Percentiles rank a stretch among this genome's conserved stretches.
These are phyloP conservation scores for Troilus luridus DNA, from an alignment of 2,888 invertebrate species.

Conservation along the genomic window DNA sequence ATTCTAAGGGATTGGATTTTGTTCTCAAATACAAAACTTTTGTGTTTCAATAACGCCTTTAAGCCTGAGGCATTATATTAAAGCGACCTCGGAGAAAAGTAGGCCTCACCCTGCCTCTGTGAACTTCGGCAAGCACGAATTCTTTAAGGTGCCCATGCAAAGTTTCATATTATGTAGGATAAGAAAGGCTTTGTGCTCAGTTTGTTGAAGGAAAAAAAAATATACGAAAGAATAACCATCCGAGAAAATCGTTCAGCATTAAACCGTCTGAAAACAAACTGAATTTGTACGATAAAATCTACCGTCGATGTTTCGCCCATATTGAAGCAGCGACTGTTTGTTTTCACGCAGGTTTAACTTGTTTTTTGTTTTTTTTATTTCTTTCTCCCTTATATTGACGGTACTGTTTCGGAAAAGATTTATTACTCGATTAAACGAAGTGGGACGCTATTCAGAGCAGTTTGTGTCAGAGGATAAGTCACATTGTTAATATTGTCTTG, in stretches of 20 bases:
- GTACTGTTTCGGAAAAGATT: not conserved
- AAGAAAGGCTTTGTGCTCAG: not conserved
- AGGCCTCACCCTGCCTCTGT: slow-evolving; percentile 10
- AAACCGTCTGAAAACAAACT: not conserved
- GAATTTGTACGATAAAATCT: not conserved
- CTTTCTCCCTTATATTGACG: not conserved
- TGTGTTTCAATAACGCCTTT: slow-evolving; percentile 14
- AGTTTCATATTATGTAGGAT: slow-evolving; percentile 14
- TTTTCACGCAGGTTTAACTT: not conserved
- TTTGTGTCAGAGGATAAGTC: not conserved
- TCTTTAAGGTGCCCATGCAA: slow-evolving; percentile 12
- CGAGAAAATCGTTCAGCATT: not conserved
- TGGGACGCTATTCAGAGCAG: not conserved
- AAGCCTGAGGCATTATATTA: not conserved
- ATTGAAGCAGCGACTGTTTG: not conserved
- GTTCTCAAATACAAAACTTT: not conserved
- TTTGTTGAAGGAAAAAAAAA: not conserved
- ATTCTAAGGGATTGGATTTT: not conserved
- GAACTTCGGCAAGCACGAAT: not conserved
- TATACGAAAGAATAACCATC: not conserved
- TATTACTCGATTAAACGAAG: not conserved
- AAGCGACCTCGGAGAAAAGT: not conserved
- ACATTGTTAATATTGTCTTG: not conserved
- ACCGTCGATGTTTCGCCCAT: not conserved
- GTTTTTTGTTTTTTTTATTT: not conserved